phyloP scores from a whole-genome alignment of 2,888 invertebrate genomes.

The Coleophora flavipennella region DNA sequence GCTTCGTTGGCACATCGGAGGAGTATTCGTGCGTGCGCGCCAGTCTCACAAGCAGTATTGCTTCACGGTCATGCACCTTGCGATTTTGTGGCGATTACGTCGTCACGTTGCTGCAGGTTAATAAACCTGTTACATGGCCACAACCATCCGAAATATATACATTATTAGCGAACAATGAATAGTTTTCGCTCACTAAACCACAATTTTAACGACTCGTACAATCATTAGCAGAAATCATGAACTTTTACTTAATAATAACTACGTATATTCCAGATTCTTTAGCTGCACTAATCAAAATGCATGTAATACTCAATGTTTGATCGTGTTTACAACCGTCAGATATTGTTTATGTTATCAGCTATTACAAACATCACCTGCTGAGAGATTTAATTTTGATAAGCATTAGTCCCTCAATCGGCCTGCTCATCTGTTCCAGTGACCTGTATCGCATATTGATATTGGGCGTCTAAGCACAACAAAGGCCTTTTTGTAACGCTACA shows the following conservation, averaged over 20 bases:
- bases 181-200: neutral
- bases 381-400: conserved; percentile 57
- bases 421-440: conserved; percentile 50
- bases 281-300: neutral
- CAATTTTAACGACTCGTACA: too few species aligned
- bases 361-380: conserved; percentile 50
- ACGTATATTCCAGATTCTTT: neutral
- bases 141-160: conserved; percentile 30
- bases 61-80: conserved; percentile 56
- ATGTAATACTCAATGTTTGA: conserved; percentile 1
- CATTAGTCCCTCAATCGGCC: conserved; percentile 40
- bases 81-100: conserved; percentile 45
- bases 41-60: conserved; percentile 33
- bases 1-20: conserved; percentile 23
- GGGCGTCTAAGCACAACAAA: conserved; percentile 36
- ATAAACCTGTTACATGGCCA: conserved; percentile 48
- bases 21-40: conserved; percentile 44
- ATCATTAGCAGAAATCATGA: too few species aligned
- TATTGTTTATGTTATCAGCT: conserved; percentile 25
- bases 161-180: neutral
- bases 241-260: too few species aligned
- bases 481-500: conserved; percentile 33
- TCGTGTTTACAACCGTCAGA: conserved; percentile 12
- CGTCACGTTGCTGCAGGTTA: conserved; percentile 54
- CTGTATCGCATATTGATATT: conserved; percentile 47